phyloP scores from a whole-genome alignment of 2,888 invertebrate species.

The Craniophora ligustri region DNA sequence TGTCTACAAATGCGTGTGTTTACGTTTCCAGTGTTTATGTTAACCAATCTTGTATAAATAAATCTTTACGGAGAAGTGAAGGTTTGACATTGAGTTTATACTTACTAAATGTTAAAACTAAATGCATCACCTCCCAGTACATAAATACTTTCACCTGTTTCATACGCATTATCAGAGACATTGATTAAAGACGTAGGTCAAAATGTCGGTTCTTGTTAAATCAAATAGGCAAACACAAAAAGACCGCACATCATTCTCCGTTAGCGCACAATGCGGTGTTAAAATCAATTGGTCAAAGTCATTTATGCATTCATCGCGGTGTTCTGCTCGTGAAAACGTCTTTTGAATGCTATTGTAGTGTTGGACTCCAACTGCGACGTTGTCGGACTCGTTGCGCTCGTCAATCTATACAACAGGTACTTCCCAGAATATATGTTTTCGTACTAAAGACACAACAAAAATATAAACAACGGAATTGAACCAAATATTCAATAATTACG shows the following conservation, averaged over 20 bases:
- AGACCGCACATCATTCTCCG: constrained; percentile 64
- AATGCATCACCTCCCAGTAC: constrained; percentile 40
- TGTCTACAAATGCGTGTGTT: constrained; percentile 82
- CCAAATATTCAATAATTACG: too few relatives aligned
- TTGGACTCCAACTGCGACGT: constrained; percentile 78
- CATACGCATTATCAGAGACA: constrained; percentile 45
- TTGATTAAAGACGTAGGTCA: constrained; percentile 59
- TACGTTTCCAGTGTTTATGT: constrained; percentile 80
- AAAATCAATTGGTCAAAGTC: constrained; percentile 86
- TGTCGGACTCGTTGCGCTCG: constrained; percentile 70
- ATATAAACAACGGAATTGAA: constrained; percentile 40
- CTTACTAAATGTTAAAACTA: constrained; percentile 53
- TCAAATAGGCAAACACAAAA: constrained; percentile 62
- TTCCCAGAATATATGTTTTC: constrained; percentile 59
- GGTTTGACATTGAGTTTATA: constrained; percentile 65
- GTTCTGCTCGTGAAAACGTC: constrained; percentile 67
- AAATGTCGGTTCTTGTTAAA: constrained; percentile 59
- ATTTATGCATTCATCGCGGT: constrained; percentile 74
- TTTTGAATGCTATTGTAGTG: constrained; percentile 76
- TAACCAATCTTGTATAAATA: constrained; percentile 74
- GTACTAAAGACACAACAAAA: constrained; percentile 42
- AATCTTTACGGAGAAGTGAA: constrained; percentile 65
- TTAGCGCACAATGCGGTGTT: constrained; percentile 73
- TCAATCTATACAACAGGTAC: constrained; percentile 62
- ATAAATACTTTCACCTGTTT: constrained; percentile 50